Conservation (phyloP, 2,797 vertebrate genomes). For the Benthosema pterotum region DNA sequence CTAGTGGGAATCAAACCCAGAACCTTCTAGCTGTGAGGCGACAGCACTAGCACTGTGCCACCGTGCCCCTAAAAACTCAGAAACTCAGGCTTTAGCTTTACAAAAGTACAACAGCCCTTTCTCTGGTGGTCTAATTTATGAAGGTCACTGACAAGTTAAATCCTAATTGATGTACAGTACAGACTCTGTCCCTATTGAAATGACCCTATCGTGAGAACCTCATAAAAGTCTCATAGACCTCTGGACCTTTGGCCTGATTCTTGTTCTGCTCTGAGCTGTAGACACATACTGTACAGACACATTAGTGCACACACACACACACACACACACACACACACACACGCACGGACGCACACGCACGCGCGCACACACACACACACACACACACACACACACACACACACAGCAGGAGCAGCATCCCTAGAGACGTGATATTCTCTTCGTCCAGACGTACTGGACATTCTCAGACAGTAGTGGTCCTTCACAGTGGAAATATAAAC, state of each 20-base stretch:
- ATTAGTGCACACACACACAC: not conserved
- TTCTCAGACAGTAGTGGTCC: slow-evolving; percentile 63
- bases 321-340: not conserved
- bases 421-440: slow-evolving; percentile 59
- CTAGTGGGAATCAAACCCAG: too few relatives aligned
- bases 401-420: slow-evolving; percentile 48
- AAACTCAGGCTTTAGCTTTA: slow-evolving; percentile 26
- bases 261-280: slow-evolving; percentile 56
- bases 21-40: too few relatives aligned
- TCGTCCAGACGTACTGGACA: slow-evolving; percentile 45
- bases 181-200: slow-evolving; percentile 6
- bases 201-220: slow-evolving; percentile 69
- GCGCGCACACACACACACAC: not conserved
- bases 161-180: slow-evolving; percentile 64
- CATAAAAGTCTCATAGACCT: slow-evolving; percentile 57
- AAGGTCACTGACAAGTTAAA: slow-evolving; percentile 43
- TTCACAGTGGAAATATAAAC: slow-evolving; percentile 50
- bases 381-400: slow-evolving; percentile 4
- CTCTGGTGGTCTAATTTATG: slow-evolving; percentile 41
- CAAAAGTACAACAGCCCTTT: slow-evolving; percentile 29
- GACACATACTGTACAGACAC: not conserved
- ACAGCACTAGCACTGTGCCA: too few relatives aligned
- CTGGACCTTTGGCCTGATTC: slow-evolving; percentile 65
- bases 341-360: not conserved
- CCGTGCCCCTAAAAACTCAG: too few relatives aligned